Evolutionary conservation across 2,113 vertebrate genomes (phyloP).

Genomic region (Nestor notabilis): DNA sequence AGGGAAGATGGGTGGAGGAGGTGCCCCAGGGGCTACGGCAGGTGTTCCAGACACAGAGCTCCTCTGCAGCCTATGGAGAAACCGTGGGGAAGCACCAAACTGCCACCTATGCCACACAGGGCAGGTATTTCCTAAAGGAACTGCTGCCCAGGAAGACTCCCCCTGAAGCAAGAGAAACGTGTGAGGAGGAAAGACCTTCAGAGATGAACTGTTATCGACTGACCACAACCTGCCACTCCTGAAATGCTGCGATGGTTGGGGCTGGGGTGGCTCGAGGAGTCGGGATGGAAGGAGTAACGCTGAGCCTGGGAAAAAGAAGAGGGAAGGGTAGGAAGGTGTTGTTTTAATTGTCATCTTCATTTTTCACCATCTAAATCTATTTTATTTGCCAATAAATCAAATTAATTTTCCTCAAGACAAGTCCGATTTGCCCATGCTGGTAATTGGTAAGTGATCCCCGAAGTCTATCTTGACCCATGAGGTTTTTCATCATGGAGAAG

Average conservation of each 20-base stretch:
- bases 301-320: neutral
- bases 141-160: neutral
- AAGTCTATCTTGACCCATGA: neutral
- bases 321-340: neutral
- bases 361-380: neutral
- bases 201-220: neutral
- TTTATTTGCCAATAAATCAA: neutral
- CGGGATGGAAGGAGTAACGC: neutral
- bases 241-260: neutral
- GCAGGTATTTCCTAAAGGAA: neutral
- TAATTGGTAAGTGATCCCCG: neutral
- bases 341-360: neutral
- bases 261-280: neutral
- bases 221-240: neutral
- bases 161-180: neutral
- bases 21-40: neutral
- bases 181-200: neutral
- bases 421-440: neutral
- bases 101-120: neutral
- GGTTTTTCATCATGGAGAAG: neutral
- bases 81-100: accelerated
- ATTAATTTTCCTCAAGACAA: neutral
- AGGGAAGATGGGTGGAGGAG: neutral
- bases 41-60: neutral
- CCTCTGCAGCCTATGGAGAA: neutral